Conservation (phyloP, 2,113 vertebrate species). For the Grus americana region DNA sequence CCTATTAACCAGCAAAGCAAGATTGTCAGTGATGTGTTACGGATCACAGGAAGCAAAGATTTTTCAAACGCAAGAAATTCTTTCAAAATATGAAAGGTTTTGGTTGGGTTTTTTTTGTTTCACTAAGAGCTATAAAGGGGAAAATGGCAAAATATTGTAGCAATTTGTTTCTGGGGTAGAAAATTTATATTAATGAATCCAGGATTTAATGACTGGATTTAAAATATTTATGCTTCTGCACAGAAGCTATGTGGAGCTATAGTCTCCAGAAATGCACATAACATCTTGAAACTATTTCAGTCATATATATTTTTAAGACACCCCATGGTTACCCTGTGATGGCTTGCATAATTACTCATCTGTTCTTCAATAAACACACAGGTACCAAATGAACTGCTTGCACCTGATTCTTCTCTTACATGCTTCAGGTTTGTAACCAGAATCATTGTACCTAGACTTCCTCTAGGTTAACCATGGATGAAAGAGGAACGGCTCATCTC, state of each 20-base stretch:
- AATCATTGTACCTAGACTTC: neutral
- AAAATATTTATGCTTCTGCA: neutral
- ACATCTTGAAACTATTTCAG: neutral
- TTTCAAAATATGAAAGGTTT: neutral
- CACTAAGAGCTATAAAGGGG: neutral
- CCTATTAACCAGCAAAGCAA: neutral
- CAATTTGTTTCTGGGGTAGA: neutral
- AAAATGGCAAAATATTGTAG: neutral
- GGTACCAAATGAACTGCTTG: neutral
- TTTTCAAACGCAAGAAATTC: neutral
- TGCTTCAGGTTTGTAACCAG: neutral
- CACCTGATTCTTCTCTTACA: neutral
- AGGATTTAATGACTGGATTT: neutral
- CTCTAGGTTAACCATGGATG: neutral
- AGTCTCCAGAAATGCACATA: neutral
- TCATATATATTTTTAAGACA: neutral
- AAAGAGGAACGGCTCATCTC: neutral
- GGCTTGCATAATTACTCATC: neutral
- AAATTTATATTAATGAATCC: neutral
- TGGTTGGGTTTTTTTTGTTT: neutral
- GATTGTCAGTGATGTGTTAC: neutral
- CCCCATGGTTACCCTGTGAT: fast-evolving
- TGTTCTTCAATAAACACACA: neutral
- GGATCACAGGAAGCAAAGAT: neutral
- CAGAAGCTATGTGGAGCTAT: neutral